Base-by-base conservation (phyloP, 1,140 invertebrate species). In the Drosophila sulfurigaster region DNA sequence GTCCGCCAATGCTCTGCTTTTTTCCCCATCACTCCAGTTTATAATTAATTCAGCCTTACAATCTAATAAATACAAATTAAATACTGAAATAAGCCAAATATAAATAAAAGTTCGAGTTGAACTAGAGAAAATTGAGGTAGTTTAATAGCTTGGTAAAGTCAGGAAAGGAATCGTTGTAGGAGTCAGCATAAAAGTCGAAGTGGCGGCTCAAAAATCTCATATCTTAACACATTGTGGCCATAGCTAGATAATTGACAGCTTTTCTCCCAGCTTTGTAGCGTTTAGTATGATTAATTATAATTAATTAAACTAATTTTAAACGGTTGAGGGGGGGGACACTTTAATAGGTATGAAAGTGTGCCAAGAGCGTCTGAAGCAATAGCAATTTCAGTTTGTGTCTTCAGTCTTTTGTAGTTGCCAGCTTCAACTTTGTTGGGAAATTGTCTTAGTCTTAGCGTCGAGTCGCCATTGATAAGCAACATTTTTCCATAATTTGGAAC, bases 281-380 rank as follows among this genome's bases (percentile, higher is more conserved):
- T 57, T 75, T 54, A 64, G n/a, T 30, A 11, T 20, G 25, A 43
- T 63, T 67, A 65, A 51, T 67, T 71, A 64, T 68, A 76, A 79
- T 81, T 81, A 67, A 76, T 43, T 60, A 54, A 67, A 68, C 72
- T 62, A 58, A 72, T 51, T 68, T 67, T 52, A 59, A 79, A 13
- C 5, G 20, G 16, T 13, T 5, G 11, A 32, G 16, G 51, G 25
- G 51, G 25, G 72, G 30, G 20, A 45, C 20, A 30, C 1, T 68
- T 75, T 57, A 79, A 71, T 81, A 58, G 32, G 32, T 59, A 49
- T 25, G 63, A 81, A 81, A 79, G 72, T 65, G 77, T 73, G 77
- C 68, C 64, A 66, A 64, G 38, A 48, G 41, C 30, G 51, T 28
- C 60, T 6, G 30, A 4, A 70, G 35, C 66, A 41, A 57, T 13